Conservation (phyloP, 1,140 invertebrate species). For the Drosophila mayri region DNA sequence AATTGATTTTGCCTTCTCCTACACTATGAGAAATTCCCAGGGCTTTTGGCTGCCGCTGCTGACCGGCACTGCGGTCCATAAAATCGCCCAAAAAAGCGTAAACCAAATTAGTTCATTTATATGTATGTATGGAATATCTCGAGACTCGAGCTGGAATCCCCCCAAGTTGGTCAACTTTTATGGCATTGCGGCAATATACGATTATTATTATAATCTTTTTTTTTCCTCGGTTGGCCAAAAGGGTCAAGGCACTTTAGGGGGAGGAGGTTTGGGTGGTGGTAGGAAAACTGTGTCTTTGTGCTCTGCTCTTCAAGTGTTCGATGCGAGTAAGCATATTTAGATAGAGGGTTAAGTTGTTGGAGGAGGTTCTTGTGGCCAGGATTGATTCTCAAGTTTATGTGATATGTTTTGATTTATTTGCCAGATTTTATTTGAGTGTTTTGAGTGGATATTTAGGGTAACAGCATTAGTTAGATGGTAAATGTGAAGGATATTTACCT, state of each 20-base stretch:
- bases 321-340: conserved; percentile 27
- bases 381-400: conserved; percentile 26
- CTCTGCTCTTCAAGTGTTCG: conserved; percentile 24
- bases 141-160: conserved; percentile 9
- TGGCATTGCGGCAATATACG: conserved; percentile 70
- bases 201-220: conserved; percentile 35
- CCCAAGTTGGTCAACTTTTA: conserved; percentile 69
- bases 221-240: conserved; percentile 24
- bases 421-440: not conserved
- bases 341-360: conserved; percentile 28
- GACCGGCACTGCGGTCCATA: conserved; percentile 51
- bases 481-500: not conserved
- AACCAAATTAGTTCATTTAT: conserved; percentile 77
- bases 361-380: conserved; percentile 13
- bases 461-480: not conserved
- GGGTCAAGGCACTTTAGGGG: conserved; percentile 36
- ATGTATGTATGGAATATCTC: conserved; percentile 53
- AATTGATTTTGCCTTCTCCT: conserved; percentile 51
- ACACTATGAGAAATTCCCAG: conserved; percentile 78
- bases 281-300: conserved; percentile 14
- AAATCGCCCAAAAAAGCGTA: conserved; percentile 55
- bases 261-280: not conserved
- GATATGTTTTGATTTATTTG: conserved; percentile 24
- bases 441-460: not conserved
- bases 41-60: conserved; percentile 16